Evolutionary conservation across 2,113 vertebrate genomes (phyloP).

Genomic region (Pituophis catenifer): DNA sequence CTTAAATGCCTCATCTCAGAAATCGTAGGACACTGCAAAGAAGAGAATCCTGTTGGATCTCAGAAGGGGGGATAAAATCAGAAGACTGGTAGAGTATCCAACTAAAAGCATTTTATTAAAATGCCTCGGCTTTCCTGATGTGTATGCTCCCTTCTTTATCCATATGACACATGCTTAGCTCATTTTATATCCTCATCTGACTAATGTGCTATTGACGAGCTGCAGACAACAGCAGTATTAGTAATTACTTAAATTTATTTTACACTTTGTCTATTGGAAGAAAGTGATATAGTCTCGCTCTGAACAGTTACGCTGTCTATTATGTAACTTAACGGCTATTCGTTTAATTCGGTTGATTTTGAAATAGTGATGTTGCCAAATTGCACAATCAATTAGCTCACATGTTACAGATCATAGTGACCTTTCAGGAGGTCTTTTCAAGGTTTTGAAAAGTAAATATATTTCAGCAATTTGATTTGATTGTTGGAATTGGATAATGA

Average conservation of each 20-base stretch:
- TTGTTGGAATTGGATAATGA: background rate
- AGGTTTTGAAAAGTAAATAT: background rate
- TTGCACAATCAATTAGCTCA: background rate
- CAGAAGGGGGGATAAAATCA: background rate
- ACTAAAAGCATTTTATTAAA: background rate
- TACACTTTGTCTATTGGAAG: background rate
- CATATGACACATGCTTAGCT: background rate
- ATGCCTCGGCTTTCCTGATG: background rate
- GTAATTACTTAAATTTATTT: background rate
- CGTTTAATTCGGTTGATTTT: background rate
- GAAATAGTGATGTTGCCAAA: background rate
- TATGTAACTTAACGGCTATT: background rate
- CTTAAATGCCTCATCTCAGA: background rate
- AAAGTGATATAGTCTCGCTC: background rate
- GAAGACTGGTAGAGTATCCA: background rate
- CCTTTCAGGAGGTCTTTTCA: background rate
- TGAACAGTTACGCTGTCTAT: background rate
- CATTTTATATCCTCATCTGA: background rate
- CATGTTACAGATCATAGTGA: background rate
- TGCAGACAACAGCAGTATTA: background rate
- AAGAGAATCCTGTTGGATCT: background rate
- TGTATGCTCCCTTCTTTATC: background rate
- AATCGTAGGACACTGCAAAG: background rate
- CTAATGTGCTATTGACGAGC: background rate
- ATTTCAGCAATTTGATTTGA: background rate